Conservation (phyloP, 2,797 vertebrate genomes). For the Schizopygopsis pylzovi region DNA sequence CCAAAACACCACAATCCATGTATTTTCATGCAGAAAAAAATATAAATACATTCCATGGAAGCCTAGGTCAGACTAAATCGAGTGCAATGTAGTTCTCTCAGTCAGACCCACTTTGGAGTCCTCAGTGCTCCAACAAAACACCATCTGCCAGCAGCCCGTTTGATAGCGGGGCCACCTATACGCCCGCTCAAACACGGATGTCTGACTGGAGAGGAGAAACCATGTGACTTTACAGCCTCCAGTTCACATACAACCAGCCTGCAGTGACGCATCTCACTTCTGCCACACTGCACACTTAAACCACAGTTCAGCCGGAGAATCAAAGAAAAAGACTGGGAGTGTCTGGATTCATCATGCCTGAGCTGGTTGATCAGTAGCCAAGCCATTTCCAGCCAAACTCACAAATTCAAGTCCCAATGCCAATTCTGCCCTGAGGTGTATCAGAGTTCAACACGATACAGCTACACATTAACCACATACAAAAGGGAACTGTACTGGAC, state of each 20-base stretch:
- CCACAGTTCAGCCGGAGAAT: slow-evolving; percentile 16
- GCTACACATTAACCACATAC: slow-evolving; percentile 69
- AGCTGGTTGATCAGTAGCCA: slow-evolving; percentile 64
- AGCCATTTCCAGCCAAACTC: slow-evolving; percentile 59
- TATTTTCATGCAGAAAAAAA: background rate
- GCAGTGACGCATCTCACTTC: slow-evolving; percentile 29
- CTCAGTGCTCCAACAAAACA: slow-evolving; percentile 54
- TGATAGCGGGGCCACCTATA: slow-evolving; percentile 45
- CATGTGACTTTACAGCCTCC: slow-evolving; percentile 30
- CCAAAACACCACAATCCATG: background rate
- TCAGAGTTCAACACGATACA: slow-evolving; percentile 61
- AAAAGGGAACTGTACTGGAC: slow-evolving; percentile 52
- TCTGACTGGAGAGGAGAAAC: slow-evolving; percentile 40
- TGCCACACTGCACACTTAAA: slow-evolving; percentile 9
- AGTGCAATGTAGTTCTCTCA: background rate
- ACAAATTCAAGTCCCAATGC: slow-evolving; percentile 44
- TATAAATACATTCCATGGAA: background rate
- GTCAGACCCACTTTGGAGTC: slow-evolving; percentile 26
- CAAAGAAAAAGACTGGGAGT: slow-evolving; percentile 3
- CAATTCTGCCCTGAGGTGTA: slow-evolving; percentile 53
- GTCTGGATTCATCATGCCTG: slow-evolving; percentile 55
- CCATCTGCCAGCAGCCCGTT: slow-evolving; percentile 55
- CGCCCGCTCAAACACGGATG: slow-evolving; percentile 50
- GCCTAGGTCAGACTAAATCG: background rate
- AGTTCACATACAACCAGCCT: slow-evolving; percentile 44